Percentiles rank a stretch among this genome's conserved stretches.
These are phyloP conservation scores for Rhinophrynus dorsalis DNA, from an alignment of 2,797 vertebrate species.

Conservation along the genomic window DNA sequence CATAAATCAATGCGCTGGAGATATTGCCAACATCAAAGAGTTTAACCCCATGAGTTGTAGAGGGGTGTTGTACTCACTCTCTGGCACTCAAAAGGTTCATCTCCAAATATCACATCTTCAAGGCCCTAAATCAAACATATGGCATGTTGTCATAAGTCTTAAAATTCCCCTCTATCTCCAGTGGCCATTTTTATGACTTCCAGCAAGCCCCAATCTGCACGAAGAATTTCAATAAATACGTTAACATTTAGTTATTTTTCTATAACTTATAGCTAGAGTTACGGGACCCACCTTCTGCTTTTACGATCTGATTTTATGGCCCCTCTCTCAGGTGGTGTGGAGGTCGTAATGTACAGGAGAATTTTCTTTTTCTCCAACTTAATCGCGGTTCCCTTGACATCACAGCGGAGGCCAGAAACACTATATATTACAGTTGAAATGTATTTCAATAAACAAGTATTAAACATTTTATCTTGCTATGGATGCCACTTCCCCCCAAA, in stretches of 20 bases:
- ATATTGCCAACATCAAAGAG: too few species aligned
- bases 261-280: neutral
- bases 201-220: slow-evolving; percentile 5
- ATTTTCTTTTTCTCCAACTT: neutral
- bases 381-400: neutral
- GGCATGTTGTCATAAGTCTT: neutral
- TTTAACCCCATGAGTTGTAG: too few species aligned
- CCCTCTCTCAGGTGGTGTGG: neutral
- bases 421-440: neutral
- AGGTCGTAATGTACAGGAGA: slow-evolving; percentile 4
- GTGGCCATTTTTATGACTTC: slow-evolving; percentile 18
- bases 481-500: neutral
- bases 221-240: slow-evolving; percentile 39
- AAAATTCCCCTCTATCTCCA: neutral
- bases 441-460: neutral
- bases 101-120: neutral
- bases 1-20: too few species aligned
- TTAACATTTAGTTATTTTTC: neutral
- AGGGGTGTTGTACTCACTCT: too few species aligned
- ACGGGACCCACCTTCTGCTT: neutral
- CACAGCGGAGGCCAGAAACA: neutral
- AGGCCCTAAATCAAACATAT: neutral
- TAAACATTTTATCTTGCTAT: neutral
- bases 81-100: too few species aligned
- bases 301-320: slow-evolving; percentile 24